Evolutionary conservation across 2,797 vertebrate species (phyloP), one percentile per base, ranked within the genome.

Genomic region (Scleropages formosus): DNA sequence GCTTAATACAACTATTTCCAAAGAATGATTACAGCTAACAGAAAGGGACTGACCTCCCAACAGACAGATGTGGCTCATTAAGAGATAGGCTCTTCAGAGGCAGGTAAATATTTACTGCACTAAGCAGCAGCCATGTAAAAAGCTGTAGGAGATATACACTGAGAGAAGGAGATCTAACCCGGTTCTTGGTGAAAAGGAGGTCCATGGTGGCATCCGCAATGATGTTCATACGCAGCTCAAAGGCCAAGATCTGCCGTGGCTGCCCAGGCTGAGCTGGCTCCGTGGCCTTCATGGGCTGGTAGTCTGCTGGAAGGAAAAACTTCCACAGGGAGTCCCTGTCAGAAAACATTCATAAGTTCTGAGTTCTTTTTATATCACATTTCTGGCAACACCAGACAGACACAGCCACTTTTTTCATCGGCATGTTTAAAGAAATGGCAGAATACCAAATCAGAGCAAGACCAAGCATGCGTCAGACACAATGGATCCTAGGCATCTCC

Each of bases 151-250:
- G 31, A 31, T 39, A 31, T 39, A 39, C 39, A 39, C 31, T 39
- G 8, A 12, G 44, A 12, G 18, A 18, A 4, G 20, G 39, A 46
- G 67, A 27, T 51, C 18, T 22, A 93, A 99, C 98, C 94, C 96
- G 95, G 70, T 99, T 99, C 90, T 99, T 99, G 83, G 97, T 99
- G 80, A 99, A 99, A 39, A 99, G 96, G 80, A 99, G 90, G 85
- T 99, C 98, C 79, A 99, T 98, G 76, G 97, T 99, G 79, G 98
- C 97, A 78, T 99, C 96, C 79, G 95, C 96, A 80, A 99, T 99
- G 87, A 99, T 99, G 92, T 99, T 99, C 97, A 99, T 99, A 76
- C 98, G 91, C 24, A 99, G 92, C 81, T 99, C 98, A 78, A 99
- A 99, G 77, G 98, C 98, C 81, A 97, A 96, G 78, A 98, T 98